Conservation (phyloP, 2,888 invertebrate genomes). For the Dolomedes plantarius region DNA sequence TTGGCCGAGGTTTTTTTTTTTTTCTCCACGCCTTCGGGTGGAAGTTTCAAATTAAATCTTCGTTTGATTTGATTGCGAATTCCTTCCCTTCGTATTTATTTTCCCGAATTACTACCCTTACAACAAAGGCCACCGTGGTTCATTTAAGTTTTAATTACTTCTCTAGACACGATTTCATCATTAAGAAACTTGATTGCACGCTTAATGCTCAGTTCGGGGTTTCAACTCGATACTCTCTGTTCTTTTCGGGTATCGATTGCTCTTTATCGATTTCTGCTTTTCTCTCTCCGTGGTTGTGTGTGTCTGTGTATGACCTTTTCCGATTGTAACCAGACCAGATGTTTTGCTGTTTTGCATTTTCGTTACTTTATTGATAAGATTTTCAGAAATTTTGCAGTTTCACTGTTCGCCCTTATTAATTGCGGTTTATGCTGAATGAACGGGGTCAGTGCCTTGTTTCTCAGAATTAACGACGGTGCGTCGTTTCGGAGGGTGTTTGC, state of each 20-base stretch:
- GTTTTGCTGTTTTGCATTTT: not conserved
- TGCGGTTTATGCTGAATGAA: too few relatives aligned
- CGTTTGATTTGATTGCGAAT: not conserved
- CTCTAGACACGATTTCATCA: constrained; percentile 9
- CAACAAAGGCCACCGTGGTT: not conserved
- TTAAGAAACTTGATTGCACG: constrained; percentile 1
- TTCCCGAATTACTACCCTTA: too few relatives aligned
- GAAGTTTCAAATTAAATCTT: not conserved
- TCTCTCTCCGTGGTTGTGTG: not conserved
- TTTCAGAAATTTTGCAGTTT: too few relatives aligned
- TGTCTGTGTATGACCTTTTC: not conserved
- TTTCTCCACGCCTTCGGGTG: too few relatives aligned
- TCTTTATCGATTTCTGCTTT: not conserved
- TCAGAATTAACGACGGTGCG: too few relatives aligned
- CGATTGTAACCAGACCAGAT: constrained; percentile 4
- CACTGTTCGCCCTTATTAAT: too few relatives aligned
- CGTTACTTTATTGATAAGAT: not conserved
- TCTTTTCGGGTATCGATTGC: not conserved
- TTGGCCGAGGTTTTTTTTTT: too few relatives aligned
- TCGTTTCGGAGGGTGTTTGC: too few relatives aligned
- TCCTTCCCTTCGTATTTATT: not conserved
- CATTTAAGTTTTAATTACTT: constrained; percentile 14
- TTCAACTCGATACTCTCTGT: not conserved
- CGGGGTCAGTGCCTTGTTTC: too few relatives aligned
- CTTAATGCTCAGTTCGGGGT: not conserved